Conservation (phyloP, 1,140 invertebrate genomes). For the Melipona quadrifasciata region DNA sequence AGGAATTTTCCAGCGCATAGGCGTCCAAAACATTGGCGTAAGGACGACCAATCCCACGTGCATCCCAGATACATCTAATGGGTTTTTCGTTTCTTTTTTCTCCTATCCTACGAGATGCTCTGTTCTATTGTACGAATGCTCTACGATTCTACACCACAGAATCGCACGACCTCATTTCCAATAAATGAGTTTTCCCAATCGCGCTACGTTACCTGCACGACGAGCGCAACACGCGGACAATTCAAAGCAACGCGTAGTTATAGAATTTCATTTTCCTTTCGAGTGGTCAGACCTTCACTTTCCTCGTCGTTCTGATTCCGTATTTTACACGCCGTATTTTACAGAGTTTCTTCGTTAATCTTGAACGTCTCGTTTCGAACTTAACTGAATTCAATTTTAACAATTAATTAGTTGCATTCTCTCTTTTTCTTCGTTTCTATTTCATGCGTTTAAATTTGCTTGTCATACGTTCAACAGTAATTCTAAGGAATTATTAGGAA, state of each 20-base stretch:
- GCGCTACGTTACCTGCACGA: constrained; percentile 11
- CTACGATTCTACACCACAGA: neutral
- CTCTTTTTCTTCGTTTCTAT: neutral
- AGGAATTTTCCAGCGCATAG: constrained; percentile 26
- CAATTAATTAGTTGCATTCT: no score
- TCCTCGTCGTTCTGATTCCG: constrained; percentile 45
- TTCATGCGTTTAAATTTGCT: neutral
- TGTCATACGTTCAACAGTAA: neutral
- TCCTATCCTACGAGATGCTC: neutral
- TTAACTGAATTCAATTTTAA: neutral
- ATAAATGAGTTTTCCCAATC: constrained; percentile 28
- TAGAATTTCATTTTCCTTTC: constrained; percentile 52
- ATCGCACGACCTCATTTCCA: constrained; percentile 27
- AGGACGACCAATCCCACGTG: constrained; percentile 15
- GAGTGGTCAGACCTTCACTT: constrained; percentile 46
- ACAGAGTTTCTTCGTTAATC: constrained; percentile 18
- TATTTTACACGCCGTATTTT: constrained; percentile 20
- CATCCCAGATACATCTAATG: constrained; percentile 19
- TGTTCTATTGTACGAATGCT: neutral
- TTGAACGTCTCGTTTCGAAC: constrained; percentile 26
- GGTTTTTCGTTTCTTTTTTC: neutral
- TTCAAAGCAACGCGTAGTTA: constrained; percentile 40
- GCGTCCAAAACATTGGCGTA: constrained; percentile 13
- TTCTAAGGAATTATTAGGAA: no score
- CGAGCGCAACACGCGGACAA: constrained; percentile 10